Evolutionary conservation across 2,797 vertebrate genomes (phyloP), one percentile per base, ranked within the genome.

Genomic region (Crocidura indochinensis): DNA sequence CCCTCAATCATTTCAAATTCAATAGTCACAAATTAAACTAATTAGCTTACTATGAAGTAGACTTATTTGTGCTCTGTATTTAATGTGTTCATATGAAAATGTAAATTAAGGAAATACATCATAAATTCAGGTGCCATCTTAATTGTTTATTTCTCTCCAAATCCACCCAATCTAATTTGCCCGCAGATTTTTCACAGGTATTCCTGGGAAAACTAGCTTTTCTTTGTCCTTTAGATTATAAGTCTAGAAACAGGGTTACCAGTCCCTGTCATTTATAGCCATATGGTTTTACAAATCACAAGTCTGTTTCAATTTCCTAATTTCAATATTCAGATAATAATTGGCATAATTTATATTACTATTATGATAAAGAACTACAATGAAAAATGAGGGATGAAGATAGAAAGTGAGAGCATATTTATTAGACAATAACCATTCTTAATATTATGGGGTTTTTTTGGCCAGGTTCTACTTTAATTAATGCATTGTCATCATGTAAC

Each of bases 191-290:
- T 19, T 56, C 78, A 72, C 87, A 77, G 46, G 15, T 82, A 46
- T 56, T 10, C 27, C n/a, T 90, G 65, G 19, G 27, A 71, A 81
- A 65, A 49, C 11, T 8, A 90, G 3, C 8, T 56, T 75, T 8
- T 93, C 12, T 90, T 82, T 22, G 26, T 67, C 44, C 17, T 78
- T 78, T 73, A 77, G 19, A 62, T 8, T 46, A 3, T 78, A 83
- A 51, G 5, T 60, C 29, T 67, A 77, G 44, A 46, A 69, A 71
- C 29, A 78, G 31, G 69, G 69, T 29, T 64, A 26, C 75, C 64
- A 51, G 44, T 26, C 5, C 31, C 51, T 69, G 19, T 76, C 51
- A 51, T 71, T 20, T 69, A 76, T 51, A 29, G 8, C 46, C 67
- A 17, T 14, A 19, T 31, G 44, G 74, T 38, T 68, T 49, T 75